Evolutionary conservation across 1,140 invertebrate species (phyloP).

Genomic region (Luehdorfia chinensis): DNA sequence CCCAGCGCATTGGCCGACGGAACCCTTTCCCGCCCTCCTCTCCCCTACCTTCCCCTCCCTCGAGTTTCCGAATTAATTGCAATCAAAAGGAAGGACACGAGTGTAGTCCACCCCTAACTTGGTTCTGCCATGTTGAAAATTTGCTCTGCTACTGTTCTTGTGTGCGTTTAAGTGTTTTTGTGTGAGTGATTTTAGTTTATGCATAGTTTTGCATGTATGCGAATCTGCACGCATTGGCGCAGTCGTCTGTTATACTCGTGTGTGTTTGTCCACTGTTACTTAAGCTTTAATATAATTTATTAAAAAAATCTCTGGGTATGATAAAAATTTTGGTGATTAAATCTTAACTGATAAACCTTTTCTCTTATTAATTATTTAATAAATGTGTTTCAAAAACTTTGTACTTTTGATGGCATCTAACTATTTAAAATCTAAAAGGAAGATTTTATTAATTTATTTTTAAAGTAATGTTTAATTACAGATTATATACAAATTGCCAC

Average conservation of each 20-base stretch:
- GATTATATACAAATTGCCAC: no score
- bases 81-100: constrained; percentile 76
- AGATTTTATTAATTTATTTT: no score
- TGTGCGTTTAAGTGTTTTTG: constrained; percentile 35
- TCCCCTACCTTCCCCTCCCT: constrained; percentile 32
- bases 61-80: constrained; percentile 74
- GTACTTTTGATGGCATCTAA: no score
- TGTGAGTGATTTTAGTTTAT: constrained; percentile 13
- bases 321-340: no score
- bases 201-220: constrained; percentile 11
- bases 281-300: not conserved
- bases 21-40: constrained; percentile 37
- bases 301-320: not conserved
- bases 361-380: no score
- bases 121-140: constrained; percentile 63
- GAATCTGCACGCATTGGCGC: constrained; percentile 32
- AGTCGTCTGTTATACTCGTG: constrained; percentile 10
- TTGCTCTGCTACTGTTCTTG: constrained; percentile 30
- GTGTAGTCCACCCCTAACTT: constrained; percentile 70
- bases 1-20: constrained; percentile 62
- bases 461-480: no score
- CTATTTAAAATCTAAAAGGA: no score
- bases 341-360: no score
- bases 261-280: not conserved
- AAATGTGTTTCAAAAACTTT: no score